Percentiles rank a stretch among this genome's conserved stretches.
phyloP scores from a whole-genome alignment of 2,113 vertebrate species.

The Nycticryphes semicollaris region DNA sequence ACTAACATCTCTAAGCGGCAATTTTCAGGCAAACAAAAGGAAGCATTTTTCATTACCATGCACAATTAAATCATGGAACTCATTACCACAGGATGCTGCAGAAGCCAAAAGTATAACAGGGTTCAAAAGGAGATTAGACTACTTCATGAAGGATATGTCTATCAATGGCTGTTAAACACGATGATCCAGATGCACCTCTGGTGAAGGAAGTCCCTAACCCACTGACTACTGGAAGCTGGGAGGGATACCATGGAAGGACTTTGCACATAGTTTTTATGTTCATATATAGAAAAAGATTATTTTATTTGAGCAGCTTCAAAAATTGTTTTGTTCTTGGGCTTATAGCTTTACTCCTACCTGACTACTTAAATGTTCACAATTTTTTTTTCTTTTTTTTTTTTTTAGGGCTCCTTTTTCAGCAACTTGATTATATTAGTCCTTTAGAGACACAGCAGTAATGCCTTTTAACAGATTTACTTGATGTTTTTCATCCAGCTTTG shows the following conservation, averaged over 20 bases:
- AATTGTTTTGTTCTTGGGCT: neutral
- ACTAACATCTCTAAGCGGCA: neutral
- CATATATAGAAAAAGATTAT: neutral
- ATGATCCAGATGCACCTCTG: constrained; percentile 35
- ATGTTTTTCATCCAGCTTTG: constrained; percentile 8
- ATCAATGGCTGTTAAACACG: constrained; percentile 11
- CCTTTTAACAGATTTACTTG: constrained; percentile 21
- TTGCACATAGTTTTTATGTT: neutral
- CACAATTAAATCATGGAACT: constrained; percentile 36
- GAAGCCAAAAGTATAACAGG: constrained; percentile 24
- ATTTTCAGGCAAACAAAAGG: constrained; percentile 51
- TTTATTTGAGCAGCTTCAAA: neutral
- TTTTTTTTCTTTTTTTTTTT: neutral
- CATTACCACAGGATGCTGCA: constrained; percentile 48
- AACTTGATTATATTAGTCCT: neutral
- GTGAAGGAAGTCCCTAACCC: neutral
- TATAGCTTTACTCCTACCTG: neutral
- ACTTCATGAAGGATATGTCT: constrained; percentile 53
- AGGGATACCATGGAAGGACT: neutral
- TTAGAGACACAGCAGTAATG: constrained; percentile 31
- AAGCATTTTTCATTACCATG: constrained; percentile 36
- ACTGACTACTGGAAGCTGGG: constrained; percentile 2
- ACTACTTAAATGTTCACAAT: neutral
- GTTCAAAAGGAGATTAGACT: constrained; percentile 42
- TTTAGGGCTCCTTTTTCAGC: neutral